Evolutionary conservation across 1,140 invertebrate species (phyloP), one percentile per base, ranked within the genome.

Genomic region (Ceratosolen solmsi): DNA sequence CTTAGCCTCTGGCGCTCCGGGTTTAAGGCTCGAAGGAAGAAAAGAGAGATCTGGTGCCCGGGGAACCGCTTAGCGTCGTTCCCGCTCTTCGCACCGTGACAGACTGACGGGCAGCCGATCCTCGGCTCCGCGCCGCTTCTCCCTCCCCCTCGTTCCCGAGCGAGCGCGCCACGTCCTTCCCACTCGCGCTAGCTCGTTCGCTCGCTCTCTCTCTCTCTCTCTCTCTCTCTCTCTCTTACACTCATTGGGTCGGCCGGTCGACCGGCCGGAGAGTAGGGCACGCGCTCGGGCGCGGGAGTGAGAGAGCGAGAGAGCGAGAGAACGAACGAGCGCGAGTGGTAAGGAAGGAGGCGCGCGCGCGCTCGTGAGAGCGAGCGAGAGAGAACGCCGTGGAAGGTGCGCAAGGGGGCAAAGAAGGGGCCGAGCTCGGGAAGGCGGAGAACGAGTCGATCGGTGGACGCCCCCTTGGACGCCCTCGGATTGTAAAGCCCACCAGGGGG

Each of bases 61-160:
- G 86, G 87, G 87, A 90, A 91, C 87, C 88, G 88, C 87, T 90
- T 91, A 86, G 87, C 88, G 90, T 91, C 88, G 89, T 91, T 89
- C 89, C 89, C 89, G 90, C 88, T 91, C 88, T 91, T 91, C 88
- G 88, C 89, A 87, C 88, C 89, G 90, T 91, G 89, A 91, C 86
- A 90, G 90, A 91, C 91, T 92, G 90, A 87, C 90, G 88, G 87
- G 86, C 84, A 87, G 87, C 84, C 86, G 89, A 85, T 51, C 54
- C 76, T 82, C 68, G 81, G 71, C 56, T 70, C 70, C 76, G 82
- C 76, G 70, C 76, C 65, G 81, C n/a, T 78, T 63, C 76, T 83
- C 82, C 82, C 76, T 79, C 76, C 65, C 87, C 85, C 82, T 86
- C 84, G 78, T 75, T 84, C 84, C 73, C 82, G 77, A 83, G 85